Evolutionary conservation across 2,797 vertebrate species (phyloP), one percentile per base, ranked within the genome.

Genomic region (Silurus aristotelis): DNA sequence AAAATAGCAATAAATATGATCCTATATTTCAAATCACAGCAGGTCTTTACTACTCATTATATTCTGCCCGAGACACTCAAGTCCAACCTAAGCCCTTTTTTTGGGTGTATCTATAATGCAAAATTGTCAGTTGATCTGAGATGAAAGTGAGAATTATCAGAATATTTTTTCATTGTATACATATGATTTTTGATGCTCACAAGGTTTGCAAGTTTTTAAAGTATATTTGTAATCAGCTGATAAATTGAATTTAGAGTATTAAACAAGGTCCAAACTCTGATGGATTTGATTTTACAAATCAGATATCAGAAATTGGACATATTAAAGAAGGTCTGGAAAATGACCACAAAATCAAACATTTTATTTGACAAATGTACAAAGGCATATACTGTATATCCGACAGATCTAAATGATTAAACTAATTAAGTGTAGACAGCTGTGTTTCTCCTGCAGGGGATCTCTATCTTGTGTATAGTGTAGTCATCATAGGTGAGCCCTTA

Each of bases 331-430:
- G 67, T 70, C 63, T 64, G 63, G 1, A 46, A 20, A 60, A 25
- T 81, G 19, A 85, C 14, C 25, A 80, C 63, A 25, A 58, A 6
- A 61, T 67, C 63, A 43, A 25, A 58, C 14, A 58, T 22, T 83
- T 83, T 83, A 83, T 83, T 83, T 83, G 72, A 25, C 19, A 13
- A 19, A 38, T 60, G 55, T 77, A 6, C 8, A 61, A 60, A 78
- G 56, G 56, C 10, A 38, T 60, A 20, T 19, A 60, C 14, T 75
- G 15, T 73, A 60, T 19, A 55, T 64, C 25, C n/a, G 19, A 71
- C 17, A 64, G 13, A 8, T 31, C 48, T 27, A 25, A 43, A 72
- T 22, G 5, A 3, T 72, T 22, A 68, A 58, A 46, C 12, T 31
- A 60, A 71, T 71, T 10, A 52, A 72, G 1, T 84, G 66, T 27